Evolutionary conservation across 2,113 vertebrate genomes (phyloP), one percentile per base, ranked within the genome.

Genomic region (Nyctereutes procyonoides): DNA sequence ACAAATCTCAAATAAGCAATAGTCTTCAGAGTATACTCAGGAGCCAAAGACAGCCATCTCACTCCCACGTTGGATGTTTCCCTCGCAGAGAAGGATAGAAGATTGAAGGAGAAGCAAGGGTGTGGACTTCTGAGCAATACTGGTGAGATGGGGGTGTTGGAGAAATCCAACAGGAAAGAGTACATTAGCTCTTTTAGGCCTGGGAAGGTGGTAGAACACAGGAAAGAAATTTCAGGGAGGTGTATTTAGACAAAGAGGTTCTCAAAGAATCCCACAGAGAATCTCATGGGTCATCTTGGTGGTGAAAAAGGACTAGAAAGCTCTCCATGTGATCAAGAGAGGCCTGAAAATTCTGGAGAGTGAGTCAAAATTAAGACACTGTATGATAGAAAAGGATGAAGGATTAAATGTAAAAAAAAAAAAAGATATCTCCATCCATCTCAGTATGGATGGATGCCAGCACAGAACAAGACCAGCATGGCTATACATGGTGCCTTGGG

Each of bases 401-500:
- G 28, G 55, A 14, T 38, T 8, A 22, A 24, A 2, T 8, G 35
- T 14, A 12, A 81, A 92, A 56, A 35, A 69, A 13, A 30, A 43
- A 43, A 51, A 67, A 32, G 30, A 32, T 3, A 35, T 17, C n/a
- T 69, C 20, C 0, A 1, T 69, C 48, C 22, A 63, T 3, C n/a
- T 12, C 26, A 65, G 7, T 1, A 26, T 13, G 38, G 62, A 43
- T 9, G 26, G 8, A 38, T 12, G n/a, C 17, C 53, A 35, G 19
- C 3, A 0, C 28, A 48, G 51, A 24, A 55, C 43, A 35, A 43
- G 20, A 16, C 55, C 35, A 71, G 0, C 14, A 19, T 1, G 26
- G 30, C n/a, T 17, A 1, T 17, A 1, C 4, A 1, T 13, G 14
- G 24, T 15, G 5, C 11, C 58, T 4, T 0, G 0, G 12, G 63